Conservation (phyloP, 2,888 invertebrate genomes). For the Aspidiotus destructor region DNA sequence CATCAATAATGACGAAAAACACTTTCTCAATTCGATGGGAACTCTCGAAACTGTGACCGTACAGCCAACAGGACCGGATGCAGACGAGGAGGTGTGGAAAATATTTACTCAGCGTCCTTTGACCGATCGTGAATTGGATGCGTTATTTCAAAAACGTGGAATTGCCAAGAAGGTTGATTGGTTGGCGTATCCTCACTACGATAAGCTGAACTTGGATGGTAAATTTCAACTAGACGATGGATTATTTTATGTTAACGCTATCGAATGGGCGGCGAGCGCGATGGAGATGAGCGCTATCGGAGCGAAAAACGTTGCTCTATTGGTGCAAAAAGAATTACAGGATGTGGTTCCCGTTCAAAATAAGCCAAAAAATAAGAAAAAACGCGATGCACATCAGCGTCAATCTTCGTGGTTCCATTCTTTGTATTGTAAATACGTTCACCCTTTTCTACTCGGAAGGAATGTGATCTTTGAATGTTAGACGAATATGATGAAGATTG, state of each 20-base stretch:
- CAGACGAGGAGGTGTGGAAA: constrained; percentile 44
- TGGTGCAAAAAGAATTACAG: constrained; percentile 43
- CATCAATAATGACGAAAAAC: constrained; percentile 45
- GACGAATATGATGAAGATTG: no score
- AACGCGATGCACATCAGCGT: no score
- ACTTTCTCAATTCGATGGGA: constrained; percentile 46
- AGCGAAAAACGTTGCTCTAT: constrained; percentile 52
- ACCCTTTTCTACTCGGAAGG: not conserved
- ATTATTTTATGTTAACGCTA: constrained; percentile 53
- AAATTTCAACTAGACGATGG: constrained; percentile 46
- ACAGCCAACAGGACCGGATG: no score
- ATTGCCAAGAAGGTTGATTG: constrained; percentile 43
- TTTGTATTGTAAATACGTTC: not conserved
- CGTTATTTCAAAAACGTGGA: constrained; percentile 45
- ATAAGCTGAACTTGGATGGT: constrained; percentile 38
- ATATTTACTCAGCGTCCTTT: constrained; percentile 48
- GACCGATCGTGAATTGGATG: constrained; percentile 42
- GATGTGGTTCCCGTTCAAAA: not conserved
- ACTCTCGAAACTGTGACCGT: constrained; percentile 42
- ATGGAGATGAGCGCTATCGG: constrained; percentile 58
- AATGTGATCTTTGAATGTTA: not conserved
- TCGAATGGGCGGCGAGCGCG: constrained; percentile 56
- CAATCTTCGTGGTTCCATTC: not conserved
- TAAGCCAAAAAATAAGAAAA: not conserved
- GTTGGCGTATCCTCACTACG: constrained; percentile 51